Base-by-base conservation (phyloP, 1,140 invertebrate genomes). In the Polypedilum vanderplanki region DNA sequence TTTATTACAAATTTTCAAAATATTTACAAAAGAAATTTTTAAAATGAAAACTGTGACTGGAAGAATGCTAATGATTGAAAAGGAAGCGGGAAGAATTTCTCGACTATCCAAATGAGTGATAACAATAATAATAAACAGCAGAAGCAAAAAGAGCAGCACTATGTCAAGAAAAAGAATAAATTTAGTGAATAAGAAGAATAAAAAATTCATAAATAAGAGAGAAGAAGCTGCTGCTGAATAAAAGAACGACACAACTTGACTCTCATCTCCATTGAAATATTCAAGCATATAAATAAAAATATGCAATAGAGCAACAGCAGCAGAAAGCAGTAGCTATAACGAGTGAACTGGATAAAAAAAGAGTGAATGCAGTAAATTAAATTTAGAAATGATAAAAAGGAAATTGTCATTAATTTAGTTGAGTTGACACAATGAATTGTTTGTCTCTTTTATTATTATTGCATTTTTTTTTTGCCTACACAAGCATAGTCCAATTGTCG, bases 241-340 rank as follows among this genome's bases (percentile, higher is more conserved):
- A 57, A 57, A 57, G 46, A 12, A 57, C 12, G 12, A 57, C 46
- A 57, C 46, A 57, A 57, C 46, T 57, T 57, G 46, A 57, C 46
- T n/a, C 24, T 33, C 46, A 57, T 57, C 46, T 57, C n/a, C 46
- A 57, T 15, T 57, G 46, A n/a, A 57, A n/a, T n/a, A 57, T 57
- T 57, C 46, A 57, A 57, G 46, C 12, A 57, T 57, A 57, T 57
- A 57, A 57, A 57, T 57, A 57, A 57, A 57, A 57, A 57, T 57
- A 57, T 57, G 46, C 3, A 57, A 57, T 33, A 33, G n/a, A 57
- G n/a, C 12, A 57, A 12, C 12, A n/a, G 10, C 46, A 57, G 46
- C 46, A n/a, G n/a, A n/a, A n/a, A 57, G 4, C 12, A 57, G 46
- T 12, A 57, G 46, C 46, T 33, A 57, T 15, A 57, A 57, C 12